phyloP scores from a whole-genome alignment of 2,888 invertebrate genomes.

The Cryptocheilus praepositus region DNA sequence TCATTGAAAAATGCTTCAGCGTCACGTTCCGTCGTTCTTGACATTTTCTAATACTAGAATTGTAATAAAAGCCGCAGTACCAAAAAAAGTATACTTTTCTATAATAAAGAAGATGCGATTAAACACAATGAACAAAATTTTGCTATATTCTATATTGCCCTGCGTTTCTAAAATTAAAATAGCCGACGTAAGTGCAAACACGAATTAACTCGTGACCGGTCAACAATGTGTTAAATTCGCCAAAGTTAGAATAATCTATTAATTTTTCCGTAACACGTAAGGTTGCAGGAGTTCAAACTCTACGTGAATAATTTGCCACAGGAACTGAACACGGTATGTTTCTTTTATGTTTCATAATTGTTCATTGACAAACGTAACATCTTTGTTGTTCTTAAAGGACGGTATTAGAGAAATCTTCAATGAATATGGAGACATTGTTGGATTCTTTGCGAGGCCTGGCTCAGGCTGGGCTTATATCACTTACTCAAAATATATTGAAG shows the following conservation, averaged over 20 bases:
- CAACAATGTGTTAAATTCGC: too few species aligned
- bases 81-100: too few species aligned
- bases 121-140: too few species aligned
- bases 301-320: slow-evolving; percentile 58
- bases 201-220: too few species aligned
- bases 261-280: slow-evolving; percentile 7
- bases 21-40: too few species aligned
- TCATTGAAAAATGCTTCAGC: too few species aligned
- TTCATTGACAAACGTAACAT: slow-evolving; percentile 16
- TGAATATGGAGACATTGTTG: slow-evolving; percentile 51
- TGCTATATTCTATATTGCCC: too few species aligned
- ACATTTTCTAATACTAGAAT: too few species aligned
- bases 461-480: slow-evolving; percentile 59
- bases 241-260: background rate
- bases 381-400: slow-evolving; percentile 39
- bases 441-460: slow-evolving; percentile 37
- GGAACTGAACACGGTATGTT: slow-evolving; percentile 57
- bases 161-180: too few species aligned
- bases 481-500: slow-evolving; percentile 58
- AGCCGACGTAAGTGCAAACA: too few species aligned
- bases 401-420: slow-evolving; percentile 57
- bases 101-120: too few species aligned
- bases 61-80: too few species aligned
- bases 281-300: slow-evolving; percentile 44
- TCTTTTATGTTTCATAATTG: slow-evolving; percentile 2